Evolutionary conservation across 2,888 invertebrate genomes (phyloP), one percentile per base, ranked within the genome.

Genomic region (Thumatha senex): DNA sequence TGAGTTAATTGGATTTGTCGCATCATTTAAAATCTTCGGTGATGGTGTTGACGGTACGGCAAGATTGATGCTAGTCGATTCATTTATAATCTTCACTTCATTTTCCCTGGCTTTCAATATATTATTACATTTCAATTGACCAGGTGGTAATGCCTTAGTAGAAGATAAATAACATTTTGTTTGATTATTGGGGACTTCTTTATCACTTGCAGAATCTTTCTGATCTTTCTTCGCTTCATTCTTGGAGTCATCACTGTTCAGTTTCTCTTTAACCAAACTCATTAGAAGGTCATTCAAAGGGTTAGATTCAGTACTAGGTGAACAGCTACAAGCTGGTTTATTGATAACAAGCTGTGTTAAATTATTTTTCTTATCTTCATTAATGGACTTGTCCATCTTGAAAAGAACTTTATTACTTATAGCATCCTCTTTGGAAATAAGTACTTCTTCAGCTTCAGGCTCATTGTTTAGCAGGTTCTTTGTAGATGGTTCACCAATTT

Each of bases 51-150:
- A 87, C n/a, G 92, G 90, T 51, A 90, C 76, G 0, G 92, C 80
- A 18, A 91, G 61, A 62, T 89, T 89, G 13, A 88, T 86, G 51
- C 86, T 88, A 46, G 84, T 84, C 24, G 89, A 83, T 61, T 91
- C 89, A 62, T 91, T 89, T 18, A 89, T 82, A 42, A 92, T 85
- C 62, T 89, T 92, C 7, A 91, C 85, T 67, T 91, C 91, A 65
- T 81, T 90, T 67, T 92, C 86, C 69, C 93, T 93, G 85, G 97
- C 97, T 93, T 98, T 98, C 48, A 98, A 92, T 80, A 98, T 98
- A 57, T 90, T 98, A 61, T 90, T 98, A 88, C 98, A 98, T 88
- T 98, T 98, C 57, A 98, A 93, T 78, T 98, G 96, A 61, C 97
- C 97, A 8, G 97, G 96, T 40, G 98, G 97, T 53, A 98, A 93